These are phyloP conservation scores for Ceyx melanurus DNA, from an alignment of 2,113 vertebrate species.

Conservation along the genomic window DNA sequence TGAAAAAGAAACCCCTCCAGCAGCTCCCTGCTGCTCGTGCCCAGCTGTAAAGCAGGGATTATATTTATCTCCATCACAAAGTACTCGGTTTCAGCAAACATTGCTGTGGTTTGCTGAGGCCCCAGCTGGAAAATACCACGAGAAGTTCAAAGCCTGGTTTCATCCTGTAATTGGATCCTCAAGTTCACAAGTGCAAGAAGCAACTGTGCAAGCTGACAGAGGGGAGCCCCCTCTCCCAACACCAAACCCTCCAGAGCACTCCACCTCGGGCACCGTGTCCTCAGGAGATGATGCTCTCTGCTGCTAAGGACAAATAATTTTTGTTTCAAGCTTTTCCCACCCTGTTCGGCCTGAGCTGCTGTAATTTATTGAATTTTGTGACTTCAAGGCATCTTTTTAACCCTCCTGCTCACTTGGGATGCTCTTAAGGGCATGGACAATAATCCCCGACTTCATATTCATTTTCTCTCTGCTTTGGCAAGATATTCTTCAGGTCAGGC, in stretches of 20 bases:
- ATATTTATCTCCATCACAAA: not conserved
- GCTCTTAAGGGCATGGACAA: not conserved
- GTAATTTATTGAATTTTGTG: not conserved
- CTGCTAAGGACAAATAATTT: not conserved
- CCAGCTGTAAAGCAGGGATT: not conserved
- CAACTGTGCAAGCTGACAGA: slow-evolving; percentile 6
- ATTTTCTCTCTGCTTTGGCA: not conserved
- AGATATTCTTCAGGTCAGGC: not conserved
- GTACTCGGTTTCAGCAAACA: not conserved
- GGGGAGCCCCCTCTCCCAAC: not conserved
- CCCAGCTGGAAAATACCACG: slow-evolving; percentile 58
- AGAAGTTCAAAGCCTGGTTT: slow-evolving; percentile 52
- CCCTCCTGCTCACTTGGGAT: not conserved
- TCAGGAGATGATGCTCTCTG: accelerated
- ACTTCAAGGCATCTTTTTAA: not conserved
- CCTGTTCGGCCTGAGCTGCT: not conserved
- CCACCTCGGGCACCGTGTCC: accelerated
- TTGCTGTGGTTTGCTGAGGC: not conserved
- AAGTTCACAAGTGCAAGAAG: slow-evolving; percentile 54
- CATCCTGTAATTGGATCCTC: slow-evolving; percentile 46
- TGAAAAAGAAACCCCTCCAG: not conserved
- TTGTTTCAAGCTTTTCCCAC: not conserved
- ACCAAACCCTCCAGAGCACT: accelerated
- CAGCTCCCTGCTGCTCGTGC: not conserved
- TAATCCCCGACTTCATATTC: not conserved